Conservation (phyloP, 23 tunicate species). For the Diplosoma virens region DNA sequence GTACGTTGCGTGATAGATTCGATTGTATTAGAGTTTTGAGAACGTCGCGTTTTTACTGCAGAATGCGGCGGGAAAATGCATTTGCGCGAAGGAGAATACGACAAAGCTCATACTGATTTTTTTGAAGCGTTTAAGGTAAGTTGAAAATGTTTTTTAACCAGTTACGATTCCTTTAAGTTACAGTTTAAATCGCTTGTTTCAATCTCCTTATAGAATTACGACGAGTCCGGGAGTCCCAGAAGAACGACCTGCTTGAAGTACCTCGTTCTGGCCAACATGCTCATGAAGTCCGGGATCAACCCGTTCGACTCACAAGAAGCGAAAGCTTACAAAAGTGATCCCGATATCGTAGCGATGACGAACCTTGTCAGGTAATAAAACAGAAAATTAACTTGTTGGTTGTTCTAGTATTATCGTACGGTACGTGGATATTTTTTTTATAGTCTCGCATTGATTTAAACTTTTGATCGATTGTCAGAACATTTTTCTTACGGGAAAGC, state of each 20-base stretch:
- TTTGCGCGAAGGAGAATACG: slow-evolving; percentile 89
- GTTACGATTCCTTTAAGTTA: background rate
- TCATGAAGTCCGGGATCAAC: slow-evolving; percentile 94
- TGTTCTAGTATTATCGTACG: too few species aligned
- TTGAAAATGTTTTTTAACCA: background rate
- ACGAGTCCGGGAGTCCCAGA: slow-evolving; percentile 91
- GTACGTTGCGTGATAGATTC: slow-evolving; percentile 12
- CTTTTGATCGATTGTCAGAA: too few species aligned
- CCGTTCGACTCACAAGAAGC: slow-evolving; percentile 98
- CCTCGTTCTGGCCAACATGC: slow-evolving; percentile 96
- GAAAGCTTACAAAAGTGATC: slow-evolving; percentile 91
- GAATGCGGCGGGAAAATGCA: slow-evolving; percentile 99
- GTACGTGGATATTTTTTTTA: too few species aligned
- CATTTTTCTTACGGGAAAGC: too few species aligned
- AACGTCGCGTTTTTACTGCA: slow-evolving; percentile 26
- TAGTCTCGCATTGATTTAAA: too few species aligned
- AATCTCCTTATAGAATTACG: slow-evolving; percentile 56
- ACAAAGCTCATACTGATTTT: slow-evolving; percentile 95
- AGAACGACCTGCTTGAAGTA: slow-evolving; percentile 91
- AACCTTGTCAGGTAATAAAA: slow-evolving; percentile 76
- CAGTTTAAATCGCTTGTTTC: background rate
- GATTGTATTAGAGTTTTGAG: too few species aligned
- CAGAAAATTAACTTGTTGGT: too few species aligned
- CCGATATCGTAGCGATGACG: slow-evolving; percentile 97
- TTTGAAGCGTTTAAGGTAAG: slow-evolving; percentile 94